Evolutionary conservation across 2,888 invertebrate species (phyloP), one percentile per base, ranked within the genome.

Genomic region (Deilephila porcellus): DNA sequence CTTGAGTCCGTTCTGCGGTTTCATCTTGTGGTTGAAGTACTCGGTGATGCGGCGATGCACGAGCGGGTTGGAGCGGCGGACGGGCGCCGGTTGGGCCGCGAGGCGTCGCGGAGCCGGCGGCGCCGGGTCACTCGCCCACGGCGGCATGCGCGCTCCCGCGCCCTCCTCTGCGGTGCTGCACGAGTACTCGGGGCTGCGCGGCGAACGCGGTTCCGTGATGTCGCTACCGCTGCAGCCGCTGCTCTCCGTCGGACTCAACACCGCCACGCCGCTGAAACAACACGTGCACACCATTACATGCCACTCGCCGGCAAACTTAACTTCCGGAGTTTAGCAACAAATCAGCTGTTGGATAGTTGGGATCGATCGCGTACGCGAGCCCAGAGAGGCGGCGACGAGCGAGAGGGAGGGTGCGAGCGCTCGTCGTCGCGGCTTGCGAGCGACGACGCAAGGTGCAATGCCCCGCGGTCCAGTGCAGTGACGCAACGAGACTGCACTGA

Each of bases 191-290:
- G 97, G 96, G 91, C 97, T 97, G 92, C 96, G 97, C 82, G 98
- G 98, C 75, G 98, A 98, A 79, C 97, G 97, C 74, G 98, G 98
- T 91, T 98, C 98, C 83, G 97, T 97, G 91, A 97, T 97, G 94
- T 98, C 98, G 93, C 97, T 98, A 83, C 96, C 93, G 84, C 95
- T 95, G 95, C 89, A 95, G 85, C 96, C 96, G 85, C 96, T 95
- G 79, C 96, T 97, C 83, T 97, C 97, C 76, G 97, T 96, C 86
- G 97, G 96, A 93, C 97, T 97, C 88, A 97, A 93, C 88, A 97
- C 96, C 88, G 97, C 98, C 87, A 98, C 98, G 82, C 98, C 98
- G 95, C 98, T 98, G 96, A 52, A 96, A 96, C 85, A 86, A 88
- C 80, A 81, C 71, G 73, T 8, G 34, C 80, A 81, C 70, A 74